phyloP scores from a whole-genome alignment of 2,888 invertebrate species.

The Brachyopa scutellaris region DNA sequence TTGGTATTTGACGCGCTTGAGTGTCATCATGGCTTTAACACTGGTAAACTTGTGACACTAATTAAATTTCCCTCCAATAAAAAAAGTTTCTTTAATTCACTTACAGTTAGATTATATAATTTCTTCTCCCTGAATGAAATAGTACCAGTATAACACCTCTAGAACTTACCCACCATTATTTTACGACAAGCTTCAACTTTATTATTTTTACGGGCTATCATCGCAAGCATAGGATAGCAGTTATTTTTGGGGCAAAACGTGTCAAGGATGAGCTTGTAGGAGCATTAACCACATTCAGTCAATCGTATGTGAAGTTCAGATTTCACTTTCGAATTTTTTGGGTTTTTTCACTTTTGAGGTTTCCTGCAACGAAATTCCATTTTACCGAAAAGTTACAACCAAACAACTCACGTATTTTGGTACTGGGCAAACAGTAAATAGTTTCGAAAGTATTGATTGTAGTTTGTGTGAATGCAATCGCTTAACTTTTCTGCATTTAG shows the following conservation, averaged over 20 bases:
- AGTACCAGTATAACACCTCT: background rate
- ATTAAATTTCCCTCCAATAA: no score
- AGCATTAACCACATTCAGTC: slow-evolving; percentile 50
- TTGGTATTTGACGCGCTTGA: no score
- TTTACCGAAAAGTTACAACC: slow-evolving; percentile 58
- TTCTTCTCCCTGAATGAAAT: no score
- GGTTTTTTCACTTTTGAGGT: slow-evolving; percentile 8
- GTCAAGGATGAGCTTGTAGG: no score
- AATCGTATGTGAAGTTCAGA: slow-evolving; percentile 59
- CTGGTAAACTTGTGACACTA: background rate
- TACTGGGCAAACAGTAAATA: slow-evolving; percentile 64
- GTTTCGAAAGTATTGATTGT: slow-evolving; percentile 65
- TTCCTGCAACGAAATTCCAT: slow-evolving; percentile 53
- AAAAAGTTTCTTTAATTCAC: background rate
- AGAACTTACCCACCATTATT: background rate
- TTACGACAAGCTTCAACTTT: slow-evolving; percentile 16
- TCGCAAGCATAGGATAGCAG: background rate
- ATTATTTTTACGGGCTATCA: slow-evolving; percentile 12
- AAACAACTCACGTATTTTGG: slow-evolving; percentile 27
- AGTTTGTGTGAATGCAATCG: slow-evolving; percentile 61
- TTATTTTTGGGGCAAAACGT: background rate
- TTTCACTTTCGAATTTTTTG: slow-evolving; percentile 42
- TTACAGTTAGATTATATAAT: background rate
- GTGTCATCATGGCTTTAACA: background rate
- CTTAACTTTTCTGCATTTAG: slow-evolving; percentile 60